phyloP scores from a whole-genome alignment of 2,888 invertebrate genomes.

The Tromatobia lineatoria region DNA sequence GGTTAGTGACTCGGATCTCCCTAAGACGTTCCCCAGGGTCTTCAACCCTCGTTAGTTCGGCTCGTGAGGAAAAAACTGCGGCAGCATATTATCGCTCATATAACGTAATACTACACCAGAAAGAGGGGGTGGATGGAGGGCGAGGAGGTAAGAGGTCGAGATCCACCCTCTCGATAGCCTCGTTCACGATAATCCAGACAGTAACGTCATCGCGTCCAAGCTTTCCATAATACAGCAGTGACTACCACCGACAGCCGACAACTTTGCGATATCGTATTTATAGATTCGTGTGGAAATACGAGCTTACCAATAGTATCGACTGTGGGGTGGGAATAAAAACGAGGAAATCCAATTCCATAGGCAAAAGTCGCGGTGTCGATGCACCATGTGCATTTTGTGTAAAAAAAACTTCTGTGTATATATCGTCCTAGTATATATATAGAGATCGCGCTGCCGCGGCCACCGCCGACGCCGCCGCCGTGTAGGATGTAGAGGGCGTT shows the following conservation, averaged over 20 bases:
- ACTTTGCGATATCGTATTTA: slow-evolving; percentile 34
- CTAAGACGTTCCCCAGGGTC: slow-evolving; percentile 51
- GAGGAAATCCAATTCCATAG: slow-evolving; percentile 61
- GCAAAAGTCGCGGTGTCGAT: slow-evolving; percentile 63
- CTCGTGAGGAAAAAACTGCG: slow-evolving; percentile 1
- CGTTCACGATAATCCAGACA: slow-evolving; percentile 31
- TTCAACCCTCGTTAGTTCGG: slow-evolving; percentile 44
- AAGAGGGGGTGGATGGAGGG: neutral
- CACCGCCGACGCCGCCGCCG: no score
- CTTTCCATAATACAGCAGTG: slow-evolving; percentile 6
- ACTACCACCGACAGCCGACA: slow-evolving; percentile 7
- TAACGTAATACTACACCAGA: neutral
- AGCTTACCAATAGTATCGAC: slow-evolving; percentile 28
- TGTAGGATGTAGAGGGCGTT: no score
- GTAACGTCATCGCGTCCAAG: slow-evolving; percentile 29
- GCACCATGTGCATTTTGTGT: slow-evolving; percentile 49
- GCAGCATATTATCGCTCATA: neutral
- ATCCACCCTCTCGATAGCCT: slow-evolving; percentile 23
- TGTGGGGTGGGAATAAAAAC: slow-evolving; percentile 22
- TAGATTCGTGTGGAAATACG: slow-evolving; percentile 30
- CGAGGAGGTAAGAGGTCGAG: neutral
- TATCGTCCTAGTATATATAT: neutral
- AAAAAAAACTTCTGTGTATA: neutral
- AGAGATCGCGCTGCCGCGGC: no score
- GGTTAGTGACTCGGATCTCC: slow-evolving; percentile 76